Percentiles rank a stretch among this genome's conserved stretches.
Conservation (phyloP, 2,888 invertebrate species). For the Melieria picta region DNA sequence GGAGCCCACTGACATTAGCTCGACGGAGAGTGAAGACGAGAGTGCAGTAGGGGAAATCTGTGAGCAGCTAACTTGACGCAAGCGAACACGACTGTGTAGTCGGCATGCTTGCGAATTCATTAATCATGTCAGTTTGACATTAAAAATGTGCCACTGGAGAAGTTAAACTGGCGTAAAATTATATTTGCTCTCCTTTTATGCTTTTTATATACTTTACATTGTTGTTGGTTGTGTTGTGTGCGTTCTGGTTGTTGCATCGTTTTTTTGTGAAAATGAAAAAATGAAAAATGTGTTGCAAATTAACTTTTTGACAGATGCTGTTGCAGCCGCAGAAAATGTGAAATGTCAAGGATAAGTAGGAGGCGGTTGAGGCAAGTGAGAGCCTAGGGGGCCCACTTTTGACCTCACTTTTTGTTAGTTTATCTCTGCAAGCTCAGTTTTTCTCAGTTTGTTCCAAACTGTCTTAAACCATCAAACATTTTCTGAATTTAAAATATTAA, state of each 20-base stretch:
- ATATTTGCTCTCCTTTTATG: slow-evolving; percentile 9
- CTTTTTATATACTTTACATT: slow-evolving; percentile 1
- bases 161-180: slow-evolving; percentile 29
- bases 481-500: not conserved
- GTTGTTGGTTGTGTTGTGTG: too few species aligned
- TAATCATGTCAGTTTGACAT: slow-evolving; percentile 31
- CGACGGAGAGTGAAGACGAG: not conserved
- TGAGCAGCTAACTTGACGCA: not conserved
- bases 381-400: too few species aligned
- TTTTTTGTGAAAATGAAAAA: slow-evolving; percentile 1
- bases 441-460: not conserved
- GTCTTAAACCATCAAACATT: not conserved
- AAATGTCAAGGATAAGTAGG: not conserved
- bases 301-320: slow-evolving; percentile 54
- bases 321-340: slow-evolving; percentile 16
- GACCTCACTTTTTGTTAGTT: too few species aligned
- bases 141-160: slow-evolving; percentile 24
- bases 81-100: not conserved
- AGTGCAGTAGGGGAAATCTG: not conserved
- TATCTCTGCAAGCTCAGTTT: too few species aligned
- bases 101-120: slow-evolving; percentile 27
- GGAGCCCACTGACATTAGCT: too few species aligned
- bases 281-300: slow-evolving; percentile 54
- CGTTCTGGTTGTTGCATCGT: slow-evolving; percentile 1
- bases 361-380: too few species aligned